A percentile compares a stretch with the other conserved stretches of the same genome.
phyloP scores from a whole-genome alignment of 1,140 invertebrate species.

The Cotesia chilonis region DNA sequence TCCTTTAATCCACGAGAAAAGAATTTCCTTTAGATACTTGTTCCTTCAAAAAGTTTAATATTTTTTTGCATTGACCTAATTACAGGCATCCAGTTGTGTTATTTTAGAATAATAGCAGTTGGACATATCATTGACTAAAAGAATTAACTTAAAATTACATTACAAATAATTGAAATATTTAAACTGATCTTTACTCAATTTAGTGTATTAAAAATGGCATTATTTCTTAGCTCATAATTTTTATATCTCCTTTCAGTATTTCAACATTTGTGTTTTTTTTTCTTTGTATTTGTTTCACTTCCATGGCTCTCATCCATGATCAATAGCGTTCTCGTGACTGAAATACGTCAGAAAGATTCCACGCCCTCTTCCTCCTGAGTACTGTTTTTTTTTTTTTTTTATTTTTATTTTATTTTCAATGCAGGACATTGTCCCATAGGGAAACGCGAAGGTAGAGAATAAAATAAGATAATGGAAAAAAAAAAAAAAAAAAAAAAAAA shows the following conservation, averaged over 20 bases:
- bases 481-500: not conserved
- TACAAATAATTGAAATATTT: no score
- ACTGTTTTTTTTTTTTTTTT: constrained; percentile 16
- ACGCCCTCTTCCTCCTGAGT: constrained; percentile 28
- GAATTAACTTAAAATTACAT: no score
- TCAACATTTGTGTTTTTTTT: constrained; percentile 4
- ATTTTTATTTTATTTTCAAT: constrained; percentile 5
- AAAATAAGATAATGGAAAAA: no score
- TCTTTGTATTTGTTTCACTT: constrained; percentile 1
- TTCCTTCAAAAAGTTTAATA: constrained; percentile 8
- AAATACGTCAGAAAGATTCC: constrained; percentile 33
- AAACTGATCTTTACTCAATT: no score
- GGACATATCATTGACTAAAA: no score
- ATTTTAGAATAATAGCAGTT: no score
- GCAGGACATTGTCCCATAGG: constrained; percentile 29
- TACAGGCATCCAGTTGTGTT: not conserved
- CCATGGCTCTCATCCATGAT: constrained; percentile 30
- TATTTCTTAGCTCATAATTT: not conserved
- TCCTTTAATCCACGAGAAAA: not conserved
- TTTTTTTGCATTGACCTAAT: constrained; percentile 2
- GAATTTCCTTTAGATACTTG: not conserved
- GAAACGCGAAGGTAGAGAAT: not conserved
- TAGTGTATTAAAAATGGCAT: no score
- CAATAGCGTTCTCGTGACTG: constrained; percentile 41
- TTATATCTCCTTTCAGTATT: constrained; percentile 6